These are phyloP conservation scores for Sebastes oblongus DNA, from an alignment of 2,797 vertebrate genomes.

Conservation along the genomic window DNA sequence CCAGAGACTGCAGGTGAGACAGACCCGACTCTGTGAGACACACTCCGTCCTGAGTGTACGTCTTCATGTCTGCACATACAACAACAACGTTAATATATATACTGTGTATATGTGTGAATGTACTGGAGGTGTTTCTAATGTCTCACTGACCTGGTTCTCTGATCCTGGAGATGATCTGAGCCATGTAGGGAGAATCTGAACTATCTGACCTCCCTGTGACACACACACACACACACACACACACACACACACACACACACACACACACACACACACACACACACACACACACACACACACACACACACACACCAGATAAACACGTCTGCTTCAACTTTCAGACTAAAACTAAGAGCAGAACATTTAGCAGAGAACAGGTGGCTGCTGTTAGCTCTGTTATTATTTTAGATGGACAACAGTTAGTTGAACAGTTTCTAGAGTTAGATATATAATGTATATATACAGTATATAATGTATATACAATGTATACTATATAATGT, in stretches of 20 bases:
- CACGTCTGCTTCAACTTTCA: not conserved
- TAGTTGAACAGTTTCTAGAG: too few relatives aligned
- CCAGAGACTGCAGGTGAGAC: slow-evolving; percentile 93
- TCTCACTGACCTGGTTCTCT: slow-evolving; percentile 88
- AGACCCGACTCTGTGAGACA: slow-evolving; percentile 94
- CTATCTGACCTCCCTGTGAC: slow-evolving; percentile 36
- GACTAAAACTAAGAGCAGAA: not conserved
- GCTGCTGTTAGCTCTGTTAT: not conserved
- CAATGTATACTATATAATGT: too few relatives aligned
- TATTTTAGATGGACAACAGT: too few relatives aligned
- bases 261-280: too few relatives aligned
- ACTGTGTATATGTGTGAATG: too few relatives aligned
- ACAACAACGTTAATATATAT: too few relatives aligned
- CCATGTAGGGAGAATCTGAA: slow-evolving; percentile 64
- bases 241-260: too few relatives aligned
- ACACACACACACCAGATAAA: too few relatives aligned
- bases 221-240: too few relatives aligned
- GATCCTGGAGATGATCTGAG: slow-evolving; percentile 81
- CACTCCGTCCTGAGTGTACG: slow-evolving; percentile 96
- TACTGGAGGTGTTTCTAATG: not conserved
- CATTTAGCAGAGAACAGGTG: not conserved
- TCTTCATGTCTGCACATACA: slow-evolving; percentile 86
- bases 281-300: too few relatives aligned
- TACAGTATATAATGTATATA: too few relatives aligned
- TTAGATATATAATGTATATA: too few relatives aligned